Evolutionary conservation across 2,888 invertebrate genomes (phyloP), one percentile per base, ranked within the genome.

Genomic region (Pachliopta kotzebuea): DNA sequence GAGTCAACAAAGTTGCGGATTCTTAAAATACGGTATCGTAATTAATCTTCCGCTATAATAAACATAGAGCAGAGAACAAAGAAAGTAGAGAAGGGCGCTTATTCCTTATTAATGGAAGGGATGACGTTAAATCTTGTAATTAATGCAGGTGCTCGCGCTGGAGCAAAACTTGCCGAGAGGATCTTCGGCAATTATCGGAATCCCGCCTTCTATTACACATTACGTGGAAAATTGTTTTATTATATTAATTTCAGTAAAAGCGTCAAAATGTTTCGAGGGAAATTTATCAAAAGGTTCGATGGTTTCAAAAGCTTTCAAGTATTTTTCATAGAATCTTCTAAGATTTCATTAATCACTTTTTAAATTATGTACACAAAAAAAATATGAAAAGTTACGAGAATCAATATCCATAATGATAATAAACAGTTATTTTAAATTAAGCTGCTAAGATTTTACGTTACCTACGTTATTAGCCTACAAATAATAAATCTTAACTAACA

Each of bases 31-130:
- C 78, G 79, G 80, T 82, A 84, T 83, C 81, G 84, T 83, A 88
- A 90, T 90, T 88, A 88, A 89, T 89, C 87, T 87, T 83, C 81
- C 74, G 78, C 79, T 84, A 85, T 86, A 83, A 84, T 85, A 86
- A 86, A 86, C 84, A 86, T 76, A 81, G 76, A 78, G 78, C 77
- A 74, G 77, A 75, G 74, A 68, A 74, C 77, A 81, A 80, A 80
- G 81, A 78, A 80, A 78, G 76, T 76, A 73, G 74, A 81, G 78
- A 77, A 72, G 56, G 71, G 68, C 70, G 80, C 80, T 85, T 84
- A 84, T 85, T 80, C 81, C 80, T 87, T 86, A 87, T 84, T 84
- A 88, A 88, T 87, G 85, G 83, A 77, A 79, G 79, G 81, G 86
- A 85, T 85, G 84, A 82, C 79, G 84, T 77, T 88, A 88, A 88